phyloP scores from a whole-genome alignment of 2,113 vertebrate genomes.

The Clarias macrocephalus region DNA sequence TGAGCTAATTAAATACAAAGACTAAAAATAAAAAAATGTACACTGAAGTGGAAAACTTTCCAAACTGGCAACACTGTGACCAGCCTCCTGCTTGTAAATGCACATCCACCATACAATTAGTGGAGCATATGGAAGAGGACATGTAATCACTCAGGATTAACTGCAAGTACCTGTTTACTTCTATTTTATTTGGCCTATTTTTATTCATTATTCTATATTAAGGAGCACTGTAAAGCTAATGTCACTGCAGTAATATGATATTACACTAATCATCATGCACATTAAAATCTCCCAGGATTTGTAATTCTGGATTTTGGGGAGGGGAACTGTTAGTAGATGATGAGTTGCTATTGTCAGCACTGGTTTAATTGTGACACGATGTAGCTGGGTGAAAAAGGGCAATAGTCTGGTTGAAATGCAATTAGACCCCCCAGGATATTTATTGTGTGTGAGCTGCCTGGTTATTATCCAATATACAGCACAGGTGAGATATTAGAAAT shows the following conservation, averaged over 20 bases:
- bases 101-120: slow-evolving; percentile 10
- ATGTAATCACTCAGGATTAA: slow-evolving; percentile 26
- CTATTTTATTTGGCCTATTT: background rate
- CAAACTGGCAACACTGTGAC: slow-evolving; percentile 25
- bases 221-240: slow-evolving; percentile 2
- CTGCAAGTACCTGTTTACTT: slow-evolving; percentile 5
- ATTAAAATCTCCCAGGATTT: slow-evolving; percentile 21
- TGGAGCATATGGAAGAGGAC: slow-evolving; percentile 12
- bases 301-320: background rate
- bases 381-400: slow-evolving; percentile 8
- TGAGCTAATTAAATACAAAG: background rate
- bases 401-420: slow-evolving; percentile 21
- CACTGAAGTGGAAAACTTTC: background rate
- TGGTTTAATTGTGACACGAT: slow-evolving; percentile 24
- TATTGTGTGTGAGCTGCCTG: slow-evolving; percentile 36
- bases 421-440: slow-evolving; percentile 23
- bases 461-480: slow-evolving; percentile 30
- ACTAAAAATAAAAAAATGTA: background rate
- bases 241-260: slow-evolving; percentile 2
- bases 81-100: background rate
- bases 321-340: background rate
- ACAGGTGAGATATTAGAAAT: slow-evolving; percentile 37
- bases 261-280: background rate
- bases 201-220: background rate
- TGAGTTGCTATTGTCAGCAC: slow-evolving; percentile 19